phyloP scores from a whole-genome alignment of 2,888 invertebrate genomes.

The Dasypolia templi region DNA sequence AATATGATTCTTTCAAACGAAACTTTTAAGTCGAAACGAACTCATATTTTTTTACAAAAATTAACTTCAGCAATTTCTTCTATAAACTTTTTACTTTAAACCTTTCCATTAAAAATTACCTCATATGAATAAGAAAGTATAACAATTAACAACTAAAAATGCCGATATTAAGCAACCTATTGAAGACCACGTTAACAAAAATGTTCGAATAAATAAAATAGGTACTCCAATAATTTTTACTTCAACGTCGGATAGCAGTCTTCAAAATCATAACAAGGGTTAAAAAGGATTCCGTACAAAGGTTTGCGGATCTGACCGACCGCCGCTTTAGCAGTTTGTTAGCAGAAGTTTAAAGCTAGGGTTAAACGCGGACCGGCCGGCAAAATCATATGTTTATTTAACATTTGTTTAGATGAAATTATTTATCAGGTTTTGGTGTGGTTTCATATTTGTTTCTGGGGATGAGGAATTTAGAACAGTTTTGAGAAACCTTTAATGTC shows the following conservation, averaged over 20 bases:
- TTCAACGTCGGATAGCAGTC: constrained; percentile 64
- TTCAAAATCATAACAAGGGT: constrained; percentile 79
- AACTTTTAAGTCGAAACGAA: not conserved
- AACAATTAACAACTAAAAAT: not conserved
- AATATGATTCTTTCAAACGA: not conserved
- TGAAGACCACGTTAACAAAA: constrained; percentile 21
- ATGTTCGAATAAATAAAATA: constrained; percentile 44
- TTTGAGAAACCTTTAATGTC: constrained; percentile 45
- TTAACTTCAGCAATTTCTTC: not conserved
- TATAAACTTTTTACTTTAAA: not conserved
- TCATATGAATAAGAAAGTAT: not conserved
- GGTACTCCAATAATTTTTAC: constrained; percentile 61
- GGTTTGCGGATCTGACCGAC: constrained; percentile 76
- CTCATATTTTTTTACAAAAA: not conserved
- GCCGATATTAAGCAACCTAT: constrained; percentile 1
- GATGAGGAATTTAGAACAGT: constrained; percentile 56
- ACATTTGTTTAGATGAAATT: constrained; percentile 76
- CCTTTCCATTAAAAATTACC: not conserved
- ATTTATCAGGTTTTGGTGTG: constrained; percentile 69
- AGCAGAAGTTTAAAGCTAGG: constrained; percentile 76
- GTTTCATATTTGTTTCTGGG: constrained; percentile 52
- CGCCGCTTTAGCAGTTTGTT: constrained; percentile 78
- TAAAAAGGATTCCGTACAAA: constrained; percentile 74
- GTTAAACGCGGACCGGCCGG: constrained; percentile 74
- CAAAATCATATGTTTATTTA: constrained; percentile 79